Conservation (phyloP, 2,888 invertebrate genomes). For the Neuroscelio doddi region DNA sequence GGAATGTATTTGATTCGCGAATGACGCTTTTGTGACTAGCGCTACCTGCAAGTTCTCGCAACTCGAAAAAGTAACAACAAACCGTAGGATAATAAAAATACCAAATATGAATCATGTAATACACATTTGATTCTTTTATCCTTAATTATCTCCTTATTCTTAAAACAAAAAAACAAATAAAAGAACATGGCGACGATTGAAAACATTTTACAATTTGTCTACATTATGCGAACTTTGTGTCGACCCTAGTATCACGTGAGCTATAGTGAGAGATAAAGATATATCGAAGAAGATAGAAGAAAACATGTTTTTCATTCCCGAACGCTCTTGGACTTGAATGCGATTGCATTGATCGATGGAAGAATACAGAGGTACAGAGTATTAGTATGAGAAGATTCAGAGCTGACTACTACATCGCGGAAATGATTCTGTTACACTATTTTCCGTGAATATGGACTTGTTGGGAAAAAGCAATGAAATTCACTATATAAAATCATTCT, state of each 20-base stretch:
- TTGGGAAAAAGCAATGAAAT: not conserved
- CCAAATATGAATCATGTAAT: too few relatives aligned
- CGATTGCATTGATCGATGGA: slow-evolving; percentile 31
- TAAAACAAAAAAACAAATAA: too few relatives aligned
- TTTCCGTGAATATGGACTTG: not conserved
- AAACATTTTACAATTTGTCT: slow-evolving; percentile 24
- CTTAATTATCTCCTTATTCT: too few relatives aligned
- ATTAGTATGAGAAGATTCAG: slow-evolving; percentile 38
- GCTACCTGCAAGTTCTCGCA: slow-evolving; percentile 62
- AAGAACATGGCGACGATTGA: too few relatives aligned
- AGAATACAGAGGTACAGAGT: slow-evolving; percentile 47
- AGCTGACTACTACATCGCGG: slow-evolving; percentile 11
- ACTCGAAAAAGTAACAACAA: too few relatives aligned
- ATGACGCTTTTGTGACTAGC: slow-evolving; percentile 44
- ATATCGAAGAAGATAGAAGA: slow-evolving; percentile 39
- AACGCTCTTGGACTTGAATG: slow-evolving; percentile 18
- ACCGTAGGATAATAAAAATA: too few relatives aligned
- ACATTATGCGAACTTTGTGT: slow-evolving; percentile 48
- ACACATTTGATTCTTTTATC: too few relatives aligned
- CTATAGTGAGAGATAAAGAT: slow-evolving; percentile 34
- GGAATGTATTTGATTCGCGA: slow-evolving; percentile 55
- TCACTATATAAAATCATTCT: not conserved
- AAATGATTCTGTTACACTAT: too few relatives aligned
- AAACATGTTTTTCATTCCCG: slow-evolving; percentile 16
- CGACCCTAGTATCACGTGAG: slow-evolving; percentile 37